Base-by-base conservation (phyloP, 2,888 invertebrate genomes). In the Labia minor region DNA sequence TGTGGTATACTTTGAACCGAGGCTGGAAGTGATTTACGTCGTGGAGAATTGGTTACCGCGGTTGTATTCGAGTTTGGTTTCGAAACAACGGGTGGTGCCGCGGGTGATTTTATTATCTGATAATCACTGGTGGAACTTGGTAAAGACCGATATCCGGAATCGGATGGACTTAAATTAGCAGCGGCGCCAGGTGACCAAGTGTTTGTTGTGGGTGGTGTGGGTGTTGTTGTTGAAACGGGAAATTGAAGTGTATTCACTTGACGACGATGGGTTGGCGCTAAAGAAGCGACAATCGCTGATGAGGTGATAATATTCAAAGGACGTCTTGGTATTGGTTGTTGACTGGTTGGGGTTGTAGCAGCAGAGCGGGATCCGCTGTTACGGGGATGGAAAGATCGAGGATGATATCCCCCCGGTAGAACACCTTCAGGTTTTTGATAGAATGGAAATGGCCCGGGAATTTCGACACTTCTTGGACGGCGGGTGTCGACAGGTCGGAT, bases 61-160 rank as follows among this genome's bases (percentile, higher is more conserved):
- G 63, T 18, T n/a, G 66, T 61, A 33, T 69, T 67, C 18, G 70
- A 71, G 62, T 67, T 72, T 8, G 70, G 70, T 26, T 26, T 26
- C 8, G 26, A 6, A 6, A 26, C 26, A 26, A 26, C 26, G 4
- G 26, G 26, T 8, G 70, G 62, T 21, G 69, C 66, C 21, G 74
- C 73, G 0, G 77, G 76, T 2, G 82, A 82, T 72, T 82, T 78
- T 70, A 82, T 81, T 66, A 85, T 76, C 76, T 85, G 85, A 74
- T 85, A 83, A 73, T 85, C 85, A 75, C 84, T 85, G 62, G 84
- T 78, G 64, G 84, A 82, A 71, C 84, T 81, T 70, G 85, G 85
- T 69, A 85, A 72, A 8, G 81, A 80, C 65, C 81, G 77, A 74
- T 82, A 81, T 19, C 80, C 81, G 4, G 80, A 79, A 69, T 81